These are phyloP conservation scores for Fukomys damarensis DNA, from an alignment of 2,113 vertebrate genomes.

Conservation along the genomic window DNA sequence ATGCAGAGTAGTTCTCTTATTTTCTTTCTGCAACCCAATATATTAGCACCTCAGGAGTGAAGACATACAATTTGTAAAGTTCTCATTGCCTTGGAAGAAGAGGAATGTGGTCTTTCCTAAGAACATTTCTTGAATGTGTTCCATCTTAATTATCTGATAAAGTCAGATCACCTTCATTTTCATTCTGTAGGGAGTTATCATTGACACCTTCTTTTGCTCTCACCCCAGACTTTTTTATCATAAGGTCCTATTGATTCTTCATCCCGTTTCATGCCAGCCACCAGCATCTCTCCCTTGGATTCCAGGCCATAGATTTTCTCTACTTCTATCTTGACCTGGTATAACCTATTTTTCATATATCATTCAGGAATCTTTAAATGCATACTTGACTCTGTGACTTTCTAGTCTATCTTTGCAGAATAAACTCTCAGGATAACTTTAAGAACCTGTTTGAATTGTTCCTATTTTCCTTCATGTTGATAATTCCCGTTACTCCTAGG, in stretches of 20 bases:
- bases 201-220: not conserved
- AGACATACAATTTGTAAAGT: not conserved
- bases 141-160: not conserved
- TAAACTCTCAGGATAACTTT: not conserved
- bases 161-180: not conserved
- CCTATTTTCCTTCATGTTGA: not conserved
- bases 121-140: not conserved
- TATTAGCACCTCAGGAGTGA: not conserved
- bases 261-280: not conserved
- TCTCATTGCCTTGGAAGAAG: not conserved
- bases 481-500: not conserved
- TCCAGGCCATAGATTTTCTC: not conserved
- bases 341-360: not conserved
- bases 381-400: not conserved
- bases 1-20: not conserved
- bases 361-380: not conserved
- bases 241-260: not conserved
- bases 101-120: not conserved
- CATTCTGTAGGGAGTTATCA: not conserved
- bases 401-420: not conserved
- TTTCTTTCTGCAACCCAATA: not conserved
- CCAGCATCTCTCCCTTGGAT: not conserved
- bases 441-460: not conserved
- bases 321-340: not conserved
- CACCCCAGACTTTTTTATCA: not conserved